These are phyloP conservation scores for Chunga burmeisteri DNA, from an alignment of 2,113 vertebrate species.

Conservation along the genomic window DNA sequence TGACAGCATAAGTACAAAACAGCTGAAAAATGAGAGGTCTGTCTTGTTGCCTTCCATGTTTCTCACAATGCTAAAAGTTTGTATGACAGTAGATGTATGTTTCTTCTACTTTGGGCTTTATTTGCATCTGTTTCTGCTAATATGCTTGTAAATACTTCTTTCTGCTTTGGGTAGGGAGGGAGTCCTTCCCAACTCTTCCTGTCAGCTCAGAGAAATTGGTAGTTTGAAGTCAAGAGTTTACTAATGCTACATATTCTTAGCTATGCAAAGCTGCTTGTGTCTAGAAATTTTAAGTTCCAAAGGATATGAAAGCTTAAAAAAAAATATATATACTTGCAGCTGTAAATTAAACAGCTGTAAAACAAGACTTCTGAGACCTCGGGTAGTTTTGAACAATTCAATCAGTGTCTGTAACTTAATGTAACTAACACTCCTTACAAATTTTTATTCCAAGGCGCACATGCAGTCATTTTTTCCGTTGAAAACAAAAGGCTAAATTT, in stretches of 20 bases:
- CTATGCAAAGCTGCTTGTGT: neutral
- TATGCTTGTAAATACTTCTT: neutral
- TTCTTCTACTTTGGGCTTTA: neutral
- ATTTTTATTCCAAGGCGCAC: neutral
- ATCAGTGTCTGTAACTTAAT: neutral
- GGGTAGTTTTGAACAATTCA: neutral
- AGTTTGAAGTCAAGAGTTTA: neutral
- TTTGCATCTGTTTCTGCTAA: neutral
- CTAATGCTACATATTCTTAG: neutral
- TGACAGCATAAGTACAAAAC: neutral
- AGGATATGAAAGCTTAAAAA: neutral
- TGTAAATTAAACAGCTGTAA: neutral
- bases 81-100: neutral
- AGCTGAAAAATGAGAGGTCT: neutral
- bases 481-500: neutral
- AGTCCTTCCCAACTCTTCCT: neutral
- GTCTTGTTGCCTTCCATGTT: neutral
- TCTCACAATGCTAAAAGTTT: neutral
- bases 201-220: neutral
- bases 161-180: neutral
- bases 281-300: neutral
- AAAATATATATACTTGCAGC: neutral
- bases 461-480: neutral
- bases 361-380: neutral
- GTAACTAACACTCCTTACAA: neutral